These are phyloP conservation scores for Loxodonta africana DNA, from an alignment of 2,113 vertebrate species.

Conservation along the genomic window DNA sequence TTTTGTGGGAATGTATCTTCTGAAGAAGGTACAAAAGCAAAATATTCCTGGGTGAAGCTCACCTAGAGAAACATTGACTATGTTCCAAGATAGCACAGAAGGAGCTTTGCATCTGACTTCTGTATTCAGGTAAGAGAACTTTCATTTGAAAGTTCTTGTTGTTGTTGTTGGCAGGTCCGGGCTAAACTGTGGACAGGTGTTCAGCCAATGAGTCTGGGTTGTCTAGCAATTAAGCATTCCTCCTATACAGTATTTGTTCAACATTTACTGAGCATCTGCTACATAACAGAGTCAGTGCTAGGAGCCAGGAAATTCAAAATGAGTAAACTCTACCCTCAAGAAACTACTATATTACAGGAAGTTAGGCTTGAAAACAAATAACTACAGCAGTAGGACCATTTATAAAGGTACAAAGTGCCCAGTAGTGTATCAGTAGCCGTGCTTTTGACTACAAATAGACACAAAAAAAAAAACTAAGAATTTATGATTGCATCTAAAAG, in stretches of 20 bases:
- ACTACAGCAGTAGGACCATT: constrained; percentile 10
- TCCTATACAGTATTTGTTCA: not conserved
- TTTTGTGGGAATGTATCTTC: constrained; percentile 20
- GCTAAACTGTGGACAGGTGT: not conserved
- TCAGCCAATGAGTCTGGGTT: not conserved
- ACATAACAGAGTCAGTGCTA: not conserved
- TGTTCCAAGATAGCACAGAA: not conserved
- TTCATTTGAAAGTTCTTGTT: not conserved
- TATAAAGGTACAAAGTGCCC: constrained; percentile 14
- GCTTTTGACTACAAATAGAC: not conserved
- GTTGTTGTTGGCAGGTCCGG: not conserved
- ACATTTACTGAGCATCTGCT: not conserved
- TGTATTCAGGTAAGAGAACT: not conserved
- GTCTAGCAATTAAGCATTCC: not conserved
- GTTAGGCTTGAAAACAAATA: not conserved
- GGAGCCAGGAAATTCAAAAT: not conserved
- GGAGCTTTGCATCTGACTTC: not conserved
- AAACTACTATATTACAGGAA: not conserved
- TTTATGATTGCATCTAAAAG: not conserved
- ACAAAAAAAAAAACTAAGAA: not conserved
- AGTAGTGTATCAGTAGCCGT: not conserved
- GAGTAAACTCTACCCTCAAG: not conserved
- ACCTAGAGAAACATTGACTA: not conserved
- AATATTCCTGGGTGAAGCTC: not conserved
- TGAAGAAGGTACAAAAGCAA: not conserved